These are phyloP conservation scores for Dolichoris vasculosae DNA, from an alignment of 1,140 invertebrate species.

Conservation along the genomic window DNA sequence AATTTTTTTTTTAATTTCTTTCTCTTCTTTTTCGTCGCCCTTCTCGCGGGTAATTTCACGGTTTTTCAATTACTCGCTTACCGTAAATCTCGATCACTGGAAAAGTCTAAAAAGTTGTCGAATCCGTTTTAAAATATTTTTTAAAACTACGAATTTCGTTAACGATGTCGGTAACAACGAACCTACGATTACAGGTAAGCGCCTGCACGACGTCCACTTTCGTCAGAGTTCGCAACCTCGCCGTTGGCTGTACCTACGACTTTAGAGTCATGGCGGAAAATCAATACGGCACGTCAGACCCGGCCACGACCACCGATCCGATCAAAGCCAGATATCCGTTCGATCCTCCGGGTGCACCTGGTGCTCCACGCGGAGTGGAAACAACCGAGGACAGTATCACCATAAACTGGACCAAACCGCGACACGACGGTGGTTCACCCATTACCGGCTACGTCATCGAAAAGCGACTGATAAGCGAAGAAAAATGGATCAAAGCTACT, in stretches of 20 bases:
- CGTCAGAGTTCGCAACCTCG: slow-evolving; percentile 92
- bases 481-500: slow-evolving; percentile 93
- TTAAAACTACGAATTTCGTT: no score
- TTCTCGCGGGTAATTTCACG: no score
- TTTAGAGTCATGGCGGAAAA: slow-evolving; percentile 99
- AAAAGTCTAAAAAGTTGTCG: no score
- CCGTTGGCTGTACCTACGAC: slow-evolving; percentile 93
- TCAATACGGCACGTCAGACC: slow-evolving; percentile 95
- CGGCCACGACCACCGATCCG: slow-evolving; percentile 89
- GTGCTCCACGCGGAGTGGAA: slow-evolving; percentile 88
- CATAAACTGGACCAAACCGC: slow-evolving; percentile 93
- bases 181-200: slow-evolving; percentile 82
- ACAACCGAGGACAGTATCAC: slow-evolving; percentile 96
- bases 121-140: no score
- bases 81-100: no score
- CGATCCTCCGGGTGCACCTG: slow-evolving; percentile 93
- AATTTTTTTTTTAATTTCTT: no score
- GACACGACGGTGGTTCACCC: slow-evolving; percentile 93
- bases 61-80: no score
- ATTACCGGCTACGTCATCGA: slow-evolving; percentile 95
- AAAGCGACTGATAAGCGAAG: slow-evolving; percentile 90
- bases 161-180: no score
- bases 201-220: slow-evolving; percentile 93
- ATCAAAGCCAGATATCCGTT: slow-evolving; percentile 97
- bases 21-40: no score